phyloP scores from a whole-genome alignment of 2,113 vertebrate species.

The Nerophis lumbriciformis region DNA sequence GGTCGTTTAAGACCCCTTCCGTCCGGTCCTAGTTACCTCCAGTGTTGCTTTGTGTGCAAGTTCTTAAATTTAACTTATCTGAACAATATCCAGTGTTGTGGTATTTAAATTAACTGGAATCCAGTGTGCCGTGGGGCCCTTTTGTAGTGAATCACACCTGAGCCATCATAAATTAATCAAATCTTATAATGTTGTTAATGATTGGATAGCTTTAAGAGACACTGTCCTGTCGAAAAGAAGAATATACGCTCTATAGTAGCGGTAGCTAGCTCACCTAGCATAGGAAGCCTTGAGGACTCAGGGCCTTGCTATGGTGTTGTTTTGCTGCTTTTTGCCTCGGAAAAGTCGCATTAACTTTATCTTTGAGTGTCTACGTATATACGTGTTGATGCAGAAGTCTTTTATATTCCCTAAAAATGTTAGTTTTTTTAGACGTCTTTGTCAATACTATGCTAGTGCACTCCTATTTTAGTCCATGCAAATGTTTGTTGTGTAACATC shows the following conservation, averaged over 20 bases:
- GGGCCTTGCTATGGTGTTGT: background rate
- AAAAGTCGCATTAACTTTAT: constrained; percentile 10
- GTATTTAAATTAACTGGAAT: too few relatives aligned
- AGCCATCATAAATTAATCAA: too few relatives aligned
- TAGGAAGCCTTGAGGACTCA: background rate
- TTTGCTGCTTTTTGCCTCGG: constrained; percentile 21
- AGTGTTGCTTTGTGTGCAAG: too few relatives aligned
- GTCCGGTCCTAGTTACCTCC: too few relatives aligned
- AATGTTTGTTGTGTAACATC: background rate
- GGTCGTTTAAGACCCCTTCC: too few relatives aligned
- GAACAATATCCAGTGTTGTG: too few relatives aligned
- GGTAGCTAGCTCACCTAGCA: constrained; percentile 16
- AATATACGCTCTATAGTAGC: constrained; percentile 21
- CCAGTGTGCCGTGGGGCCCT: too few relatives aligned
- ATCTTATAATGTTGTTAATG: background rate
- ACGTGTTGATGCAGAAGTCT: background rate
- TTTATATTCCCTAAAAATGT: background rate
- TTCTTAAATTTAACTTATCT: too few relatives aligned
- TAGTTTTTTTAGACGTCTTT: too few relatives aligned
- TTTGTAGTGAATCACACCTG: too few relatives aligned
- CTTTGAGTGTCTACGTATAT: background rate
- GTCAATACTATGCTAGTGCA: too few relatives aligned
- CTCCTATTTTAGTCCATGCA: too few relatives aligned
- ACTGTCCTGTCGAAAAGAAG: constrained; percentile 6
- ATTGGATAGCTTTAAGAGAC: background rate